Evolutionary conservation across 2,888 invertebrate species (phyloP), one percentile per base, ranked within the genome.

Genomic region (Sphaeridia pumilis): DNA sequence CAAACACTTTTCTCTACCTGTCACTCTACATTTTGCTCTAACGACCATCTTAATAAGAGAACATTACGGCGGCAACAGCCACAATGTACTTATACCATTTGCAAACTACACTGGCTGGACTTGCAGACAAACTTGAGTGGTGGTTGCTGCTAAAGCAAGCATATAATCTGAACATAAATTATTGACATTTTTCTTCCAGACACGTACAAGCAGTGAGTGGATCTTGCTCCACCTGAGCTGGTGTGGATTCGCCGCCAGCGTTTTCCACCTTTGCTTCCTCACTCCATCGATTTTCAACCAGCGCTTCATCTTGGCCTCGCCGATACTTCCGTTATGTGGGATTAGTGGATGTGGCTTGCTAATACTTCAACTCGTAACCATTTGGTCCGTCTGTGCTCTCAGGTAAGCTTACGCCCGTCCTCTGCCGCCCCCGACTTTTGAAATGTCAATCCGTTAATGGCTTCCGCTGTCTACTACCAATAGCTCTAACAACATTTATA

Each of bases 321-420:
- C 61, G 22, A 54, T 55, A 42, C 52, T 50, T 54, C 57, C 60
- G 41, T 56, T 60, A 21, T 64, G 64, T 56, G 61, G 47, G 27
- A 59, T 54, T 17, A 17, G 38, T 31, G 65, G 65, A 44, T 58
- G 60, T 4, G 49, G 58, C 36, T 50, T 60, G 12, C 55, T 65
- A 20, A 52, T 55, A 10, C 55, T 61, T 17, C 63, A 63, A 42
- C 50, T 65, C 22, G 55, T 60, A 12, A 59, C 60, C 25, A 59
- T 61, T 24, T 65, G 61, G 63, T 61, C 60, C 43, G 58, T 65
- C 26, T 61, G 61, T 58, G 65, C 65, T 49, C 56, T 65, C 49
- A 65, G 65, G 65, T 65, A 58, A 58, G 44, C 4, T 17, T 12
- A n/a, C 7, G 25, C 7, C 21, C 31, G 20, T 36, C n/a, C 31